phyloP scores from a whole-genome alignment of 2,888 invertebrate species.

The Eupithecia abbreviata region DNA sequence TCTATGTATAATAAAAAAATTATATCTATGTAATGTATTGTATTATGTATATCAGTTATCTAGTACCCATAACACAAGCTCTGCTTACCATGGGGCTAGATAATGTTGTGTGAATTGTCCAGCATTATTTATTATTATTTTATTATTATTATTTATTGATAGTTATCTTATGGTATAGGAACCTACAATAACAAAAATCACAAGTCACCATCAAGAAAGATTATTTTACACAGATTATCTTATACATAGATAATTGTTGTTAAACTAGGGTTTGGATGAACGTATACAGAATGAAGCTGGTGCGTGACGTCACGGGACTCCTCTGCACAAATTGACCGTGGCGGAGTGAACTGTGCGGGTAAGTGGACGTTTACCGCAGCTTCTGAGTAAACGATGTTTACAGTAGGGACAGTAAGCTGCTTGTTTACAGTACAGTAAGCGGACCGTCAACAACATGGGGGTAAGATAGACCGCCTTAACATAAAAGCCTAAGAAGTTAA shows the following conservation, averaged over 20 bases:
- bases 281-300: not conserved
- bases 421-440: not conserved
- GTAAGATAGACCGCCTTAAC: not conserved
- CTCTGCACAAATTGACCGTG: conserved; percentile 8
- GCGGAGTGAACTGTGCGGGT: conserved; percentile 18
- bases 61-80: no score
- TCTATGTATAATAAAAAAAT: no score
- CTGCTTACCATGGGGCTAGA: no score
- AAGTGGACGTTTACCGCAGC: conserved; percentile 25
- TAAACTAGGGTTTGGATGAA: not conserved
- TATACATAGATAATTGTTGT: not conserved
- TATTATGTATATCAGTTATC: no score
- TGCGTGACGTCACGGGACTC: not conserved
- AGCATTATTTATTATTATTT: no score
- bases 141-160: no score
- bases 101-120: no score
- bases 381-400: not conserved
- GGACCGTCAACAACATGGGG: not conserved
- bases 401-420: not conserved
- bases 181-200: not conserved
- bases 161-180: not conserved
- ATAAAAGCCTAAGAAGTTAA: not conserved
- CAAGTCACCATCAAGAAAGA: no score
- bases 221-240: no score
- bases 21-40: no score